These are phyloP conservation scores for Aradophagus sp. DNA, from an alignment of 1,140 invertebrate genomes.

Conservation along the genomic window DNA sequence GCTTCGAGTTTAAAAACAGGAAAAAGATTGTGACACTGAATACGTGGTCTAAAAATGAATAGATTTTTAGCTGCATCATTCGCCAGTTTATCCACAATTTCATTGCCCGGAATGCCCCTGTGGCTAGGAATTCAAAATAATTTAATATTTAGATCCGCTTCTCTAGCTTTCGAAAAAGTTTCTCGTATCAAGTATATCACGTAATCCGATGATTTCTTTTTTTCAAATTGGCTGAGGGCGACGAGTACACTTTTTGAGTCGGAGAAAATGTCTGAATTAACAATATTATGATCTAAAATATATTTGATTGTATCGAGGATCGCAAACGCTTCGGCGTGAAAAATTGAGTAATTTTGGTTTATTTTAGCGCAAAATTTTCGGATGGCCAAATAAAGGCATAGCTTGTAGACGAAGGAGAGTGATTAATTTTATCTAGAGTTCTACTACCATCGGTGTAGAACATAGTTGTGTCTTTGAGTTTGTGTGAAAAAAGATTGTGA, in stretches of 20 bases:
- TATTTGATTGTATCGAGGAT: conserved; percentile 1
- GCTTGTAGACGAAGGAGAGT: too few species aligned
- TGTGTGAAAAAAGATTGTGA: too few species aligned
- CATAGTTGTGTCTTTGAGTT: too few species aligned
- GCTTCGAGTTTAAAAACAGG: too few species aligned
- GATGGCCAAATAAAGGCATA: too few species aligned
- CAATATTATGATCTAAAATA: neutral
- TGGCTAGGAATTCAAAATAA: conserved; percentile 10
- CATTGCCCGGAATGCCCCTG: conserved; percentile 6
- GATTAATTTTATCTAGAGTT: too few species aligned
- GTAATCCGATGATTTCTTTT: neutral
- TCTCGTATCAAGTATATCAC: conserved; percentile 2
- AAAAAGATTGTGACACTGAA: too few species aligned
- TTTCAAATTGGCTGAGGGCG: neutral
- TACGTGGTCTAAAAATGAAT: neutral
- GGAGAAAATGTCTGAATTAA: neutral
- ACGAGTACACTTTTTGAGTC: too few species aligned
- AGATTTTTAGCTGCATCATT: conserved; percentile 1
- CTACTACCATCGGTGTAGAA: too few species aligned
- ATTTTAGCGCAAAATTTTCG: conserved; percentile 1
- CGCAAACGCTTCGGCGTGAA: conserved; percentile 8
- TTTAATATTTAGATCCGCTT: neutral
- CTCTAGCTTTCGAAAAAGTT: neutral
- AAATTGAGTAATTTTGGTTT: neutral
- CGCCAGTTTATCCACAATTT: conserved; percentile 3